These are phyloP conservation scores for Cryptus viduatorius DNA, from an alignment of 2,888 invertebrate species.

Conservation along the genomic window DNA sequence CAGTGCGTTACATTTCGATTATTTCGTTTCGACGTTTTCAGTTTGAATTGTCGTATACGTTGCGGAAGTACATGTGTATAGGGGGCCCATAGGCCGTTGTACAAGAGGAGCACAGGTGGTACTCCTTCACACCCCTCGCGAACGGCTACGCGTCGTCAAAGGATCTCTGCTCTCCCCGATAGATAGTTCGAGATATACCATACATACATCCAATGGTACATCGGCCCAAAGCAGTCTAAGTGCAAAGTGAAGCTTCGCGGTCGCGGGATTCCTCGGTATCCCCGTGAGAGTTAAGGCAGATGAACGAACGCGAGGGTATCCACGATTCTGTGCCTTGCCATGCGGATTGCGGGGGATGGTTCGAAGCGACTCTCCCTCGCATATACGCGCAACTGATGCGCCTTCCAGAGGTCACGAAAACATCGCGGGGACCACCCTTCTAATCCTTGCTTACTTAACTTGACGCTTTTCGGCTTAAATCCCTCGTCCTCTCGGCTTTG, in stretches of 20 bases:
- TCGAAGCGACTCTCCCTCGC: constrained; percentile 1
- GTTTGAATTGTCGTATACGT: neutral
- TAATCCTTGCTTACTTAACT: constrained; percentile 83
- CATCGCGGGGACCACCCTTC: constrained; percentile 59
- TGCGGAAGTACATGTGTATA: neutral
- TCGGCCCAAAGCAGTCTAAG: constrained; percentile 74
- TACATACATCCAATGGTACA: constrained; percentile 6
- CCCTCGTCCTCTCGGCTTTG: constrained; percentile 75
- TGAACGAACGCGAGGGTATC: constrained; percentile 72
- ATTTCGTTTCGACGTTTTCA: constrained; percentile 36
- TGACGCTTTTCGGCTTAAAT: constrained; percentile 82
- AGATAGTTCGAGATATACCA: neutral
- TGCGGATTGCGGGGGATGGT: neutral
- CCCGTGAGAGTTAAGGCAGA: constrained; percentile 82
- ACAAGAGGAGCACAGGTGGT: neutral
- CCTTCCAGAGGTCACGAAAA: constrained; percentile 59
- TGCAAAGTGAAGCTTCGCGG: constrained; percentile 82
- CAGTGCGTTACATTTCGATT: constrained; percentile 45
- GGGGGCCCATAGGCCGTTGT: neutral
- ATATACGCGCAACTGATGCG: constrained; percentile 9
- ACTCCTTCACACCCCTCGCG: neutral
- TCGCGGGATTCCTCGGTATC: constrained; percentile 80
- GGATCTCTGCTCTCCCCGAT: neutral
- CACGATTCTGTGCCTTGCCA: neutral
- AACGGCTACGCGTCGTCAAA: neutral